phyloP scores from a whole-genome alignment of 2,888 invertebrate species.

The Zelleria hepariella region DNA sequence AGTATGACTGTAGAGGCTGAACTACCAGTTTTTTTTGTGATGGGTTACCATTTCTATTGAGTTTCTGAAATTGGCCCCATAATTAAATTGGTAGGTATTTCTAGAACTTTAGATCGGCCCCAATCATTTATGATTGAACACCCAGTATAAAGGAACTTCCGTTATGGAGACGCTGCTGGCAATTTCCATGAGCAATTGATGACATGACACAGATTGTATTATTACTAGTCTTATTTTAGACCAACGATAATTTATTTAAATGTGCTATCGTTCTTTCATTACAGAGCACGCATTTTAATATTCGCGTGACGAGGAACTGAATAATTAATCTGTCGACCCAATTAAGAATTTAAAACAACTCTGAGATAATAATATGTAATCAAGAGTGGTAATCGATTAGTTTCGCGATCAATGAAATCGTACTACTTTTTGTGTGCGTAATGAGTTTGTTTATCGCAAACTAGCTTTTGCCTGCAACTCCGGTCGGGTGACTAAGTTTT shows the following conservation, averaged over 20 bases:
- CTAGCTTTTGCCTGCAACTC: too few relatives aligned
- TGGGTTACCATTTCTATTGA: too few relatives aligned
- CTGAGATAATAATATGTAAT: neutral
- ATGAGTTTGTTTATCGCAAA: neutral
- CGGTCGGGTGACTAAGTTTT: too few relatives aligned
- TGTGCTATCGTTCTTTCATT: neutral
- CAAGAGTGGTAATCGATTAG: neutral
- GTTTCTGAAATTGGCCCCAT: too few relatives aligned
- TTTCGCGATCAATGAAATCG: neutral
- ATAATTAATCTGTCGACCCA: neutral
- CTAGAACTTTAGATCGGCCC: too few relatives aligned
- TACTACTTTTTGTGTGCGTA: neutral
- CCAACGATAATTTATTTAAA: neutral
- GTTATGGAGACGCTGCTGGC: neutral
- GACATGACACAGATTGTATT: neutral
- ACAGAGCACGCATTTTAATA: neutral
- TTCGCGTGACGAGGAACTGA: neutral
- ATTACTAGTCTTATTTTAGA: neutral
- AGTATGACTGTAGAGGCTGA: too few relatives aligned
- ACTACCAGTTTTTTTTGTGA: too few relatives aligned
- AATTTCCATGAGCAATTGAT: too few relatives aligned
- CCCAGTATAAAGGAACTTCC: neutral
- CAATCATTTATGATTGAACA: too few relatives aligned
- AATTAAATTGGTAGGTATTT: too few relatives aligned
- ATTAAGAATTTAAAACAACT: neutral